Percentiles rank a stretch among this genome's conserved stretches.
phyloP scores from a whole-genome alignment of 2,113 vertebrate species.

The Oncorhynchus mykiss region DNA sequence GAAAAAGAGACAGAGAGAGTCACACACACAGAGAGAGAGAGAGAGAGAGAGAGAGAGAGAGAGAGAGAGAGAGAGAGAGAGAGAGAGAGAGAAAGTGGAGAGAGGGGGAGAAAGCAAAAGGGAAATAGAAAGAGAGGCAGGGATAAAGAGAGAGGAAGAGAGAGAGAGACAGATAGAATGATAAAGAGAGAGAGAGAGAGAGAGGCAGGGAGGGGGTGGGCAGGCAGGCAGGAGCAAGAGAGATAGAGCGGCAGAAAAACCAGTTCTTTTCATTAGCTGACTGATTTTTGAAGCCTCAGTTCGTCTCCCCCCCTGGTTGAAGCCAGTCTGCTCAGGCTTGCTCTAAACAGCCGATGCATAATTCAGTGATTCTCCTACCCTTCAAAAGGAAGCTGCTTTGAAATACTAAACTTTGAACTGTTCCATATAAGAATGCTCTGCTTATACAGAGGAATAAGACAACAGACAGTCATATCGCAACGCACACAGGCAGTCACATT shows the following conservation, averaged over 20 bases:
- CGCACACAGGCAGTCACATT: background rate
- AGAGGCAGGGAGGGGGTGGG: conserved; percentile 5
- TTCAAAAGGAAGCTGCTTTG: conserved; percentile 37
- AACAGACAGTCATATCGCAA: background rate
- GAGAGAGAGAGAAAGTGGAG: too few species aligned
- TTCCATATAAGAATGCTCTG: conserved; percentile 18
- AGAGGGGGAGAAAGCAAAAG: too few species aligned
- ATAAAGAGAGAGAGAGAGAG: too few species aligned
- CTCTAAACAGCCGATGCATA: conserved; percentile 30
- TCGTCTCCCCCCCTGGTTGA: conserved; percentile 12
- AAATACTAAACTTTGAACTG: conserved; percentile 51
- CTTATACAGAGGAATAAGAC: conserved; percentile 1
- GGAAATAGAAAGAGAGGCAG: too few species aligned
- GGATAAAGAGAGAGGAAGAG: too few species aligned
- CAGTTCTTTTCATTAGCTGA: conserved; percentile 34
- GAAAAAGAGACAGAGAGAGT: too few species aligned
- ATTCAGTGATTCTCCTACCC: conserved; percentile 34
- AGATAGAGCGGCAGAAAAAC: conserved; percentile 6
- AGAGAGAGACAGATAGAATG: too few species aligned
- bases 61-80: too few species aligned
- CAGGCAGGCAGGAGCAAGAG: background rate
- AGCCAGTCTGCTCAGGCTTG: conserved; percentile 12
- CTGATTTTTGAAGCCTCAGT: conserved; percentile 33
- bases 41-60: too few species aligned
- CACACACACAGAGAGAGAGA: too few species aligned